A percentile compares a stretch with the other conserved stretches of the same genome.
Conservation (phyloP, 2,113 vertebrate species). For the Harpagus bidentatus region DNA sequence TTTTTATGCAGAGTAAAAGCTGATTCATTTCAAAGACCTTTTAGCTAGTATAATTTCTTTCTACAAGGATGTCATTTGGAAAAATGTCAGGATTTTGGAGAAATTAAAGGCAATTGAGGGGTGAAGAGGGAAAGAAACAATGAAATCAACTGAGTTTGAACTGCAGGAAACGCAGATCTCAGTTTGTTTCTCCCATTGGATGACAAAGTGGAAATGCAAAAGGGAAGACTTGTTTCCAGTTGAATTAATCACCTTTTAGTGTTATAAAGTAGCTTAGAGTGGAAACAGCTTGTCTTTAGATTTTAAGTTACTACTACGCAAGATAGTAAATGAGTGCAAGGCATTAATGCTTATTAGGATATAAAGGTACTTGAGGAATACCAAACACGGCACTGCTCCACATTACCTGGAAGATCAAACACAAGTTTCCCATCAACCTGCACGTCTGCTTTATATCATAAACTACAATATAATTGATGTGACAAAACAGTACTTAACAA, state of each 20-base stretch:
- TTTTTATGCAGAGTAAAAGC: background rate
- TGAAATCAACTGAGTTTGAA: background rate
- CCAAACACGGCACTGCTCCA: accelerated
- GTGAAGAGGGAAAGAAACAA: background rate
- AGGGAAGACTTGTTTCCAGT: background rate
- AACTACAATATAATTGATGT: background rate
- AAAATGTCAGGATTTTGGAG: background rate
- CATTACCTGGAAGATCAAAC: background rate
- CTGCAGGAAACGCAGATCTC: background rate
- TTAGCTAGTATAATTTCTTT: background rate
- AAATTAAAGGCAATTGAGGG: background rate
- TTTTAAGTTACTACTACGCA: background rate
- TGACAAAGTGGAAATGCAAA: background rate
- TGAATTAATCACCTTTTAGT: background rate
- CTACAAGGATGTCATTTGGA: background rate
- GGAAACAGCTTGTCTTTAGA: background rate
- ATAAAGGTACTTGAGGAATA: background rate
- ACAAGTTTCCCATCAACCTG: background rate
- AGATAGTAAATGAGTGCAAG: background rate
- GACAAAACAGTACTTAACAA: background rate
- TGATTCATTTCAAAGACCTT: background rate
- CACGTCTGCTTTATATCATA: background rate
- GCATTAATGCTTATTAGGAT: background rate
- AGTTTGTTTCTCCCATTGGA: background rate
- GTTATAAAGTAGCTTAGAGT: background rate